Base-by-base conservation (phyloP, 23 tunicate species). In the Trididemnum clinides region DNA sequence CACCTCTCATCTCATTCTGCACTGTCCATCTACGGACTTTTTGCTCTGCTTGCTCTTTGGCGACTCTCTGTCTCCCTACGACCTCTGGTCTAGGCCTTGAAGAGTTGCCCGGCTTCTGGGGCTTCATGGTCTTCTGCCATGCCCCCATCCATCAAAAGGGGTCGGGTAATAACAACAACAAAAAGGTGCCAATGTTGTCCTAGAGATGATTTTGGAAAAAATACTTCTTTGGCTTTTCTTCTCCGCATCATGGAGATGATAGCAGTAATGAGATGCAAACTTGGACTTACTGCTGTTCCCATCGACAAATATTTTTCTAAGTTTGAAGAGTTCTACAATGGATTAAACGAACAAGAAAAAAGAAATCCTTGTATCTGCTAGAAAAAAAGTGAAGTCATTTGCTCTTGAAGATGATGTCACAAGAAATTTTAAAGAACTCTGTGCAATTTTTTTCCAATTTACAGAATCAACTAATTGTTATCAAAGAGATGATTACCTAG, bases 401-500 rank as follows among this genome's bases (percentile, higher is more conserved):
- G 69, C 69, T 12, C 69, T 26, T 15, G 27, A 62, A 62, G 69
- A 62, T 21, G 69, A 62, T 62, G 69, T 62, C 22, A 62, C 69
- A 44, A 62, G 69, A 22, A 62, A 62, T 22, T 62, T 62, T 62
- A 19, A 21, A 15, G 27, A 62, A 12, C 4, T 44, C 15, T 10
- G 12, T 7, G 15, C 54, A 44, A 44, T 44, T 44, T 44, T 44
- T 44, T 44, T 15, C 15, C 54, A 15, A 44, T 44, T 44, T 44
- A 7, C 54, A 15, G 54, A 44, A 44, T 44, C 54, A 44, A 44
- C 54, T 44, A 15, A 10, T n/a, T n/a, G n/a, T 44, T n/a, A 12
- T 62, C 69, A 62, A 62, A 62, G 69, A 62, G 69, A 26, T 15
- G 69, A 62, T 21, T 62, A 62, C 69, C 69, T 12, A 21, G 69